These are phyloP conservation scores for Willowsia nigromaculata DNA, from an alignment of 2,888 invertebrate genomes.

Conservation along the genomic window DNA sequence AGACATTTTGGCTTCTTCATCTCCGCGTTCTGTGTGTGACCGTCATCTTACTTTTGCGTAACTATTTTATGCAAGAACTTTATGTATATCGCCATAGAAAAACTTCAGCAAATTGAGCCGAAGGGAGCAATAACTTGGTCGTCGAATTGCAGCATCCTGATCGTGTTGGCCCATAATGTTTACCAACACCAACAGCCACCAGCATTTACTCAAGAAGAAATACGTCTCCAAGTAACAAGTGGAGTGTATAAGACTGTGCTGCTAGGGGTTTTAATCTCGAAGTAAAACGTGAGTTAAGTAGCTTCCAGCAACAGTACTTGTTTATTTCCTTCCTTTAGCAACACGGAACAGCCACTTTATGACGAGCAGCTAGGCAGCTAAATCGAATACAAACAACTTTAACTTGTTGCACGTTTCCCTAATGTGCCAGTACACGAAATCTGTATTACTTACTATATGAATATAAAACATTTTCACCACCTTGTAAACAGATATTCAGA, in stretches of 20 bases:
- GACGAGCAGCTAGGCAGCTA: not conserved
- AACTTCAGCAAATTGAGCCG: slow-evolving; percentile 61
- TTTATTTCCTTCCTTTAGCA: slow-evolving; percentile 34
- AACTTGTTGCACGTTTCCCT: slow-evolving; percentile 30
- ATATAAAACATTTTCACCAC: too few species aligned
- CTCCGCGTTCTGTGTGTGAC: not conserved
- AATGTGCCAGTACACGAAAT: not conserved
- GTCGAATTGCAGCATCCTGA: slow-evolving; percentile 28
- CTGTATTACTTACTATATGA: too few species aligned
- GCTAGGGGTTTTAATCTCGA: not conserved
- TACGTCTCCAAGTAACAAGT: not conserved
- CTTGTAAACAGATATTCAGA: too few species aligned
- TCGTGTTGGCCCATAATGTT: slow-evolving; percentile 23
- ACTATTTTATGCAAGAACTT: not conserved
- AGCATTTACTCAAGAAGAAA: slow-evolving; percentile 10
- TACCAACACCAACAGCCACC: slow-evolving; percentile 1
- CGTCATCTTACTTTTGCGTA: not conserved
- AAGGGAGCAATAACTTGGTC: slow-evolving; percentile 64
- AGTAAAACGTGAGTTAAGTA: slow-evolving; percentile 9
- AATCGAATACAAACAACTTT: not conserved
- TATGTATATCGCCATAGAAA: not conserved
- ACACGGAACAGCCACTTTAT: not conserved
- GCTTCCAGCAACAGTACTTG: slow-evolving; percentile 49
- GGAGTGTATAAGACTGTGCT: not conserved
- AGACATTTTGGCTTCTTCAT: slow-evolving; percentile 26